Evolutionary conservation across 2,888 invertebrate genomes (phyloP), one percentile per base, ranked within the genome.

Genomic region (Drosophila merina): DNA sequence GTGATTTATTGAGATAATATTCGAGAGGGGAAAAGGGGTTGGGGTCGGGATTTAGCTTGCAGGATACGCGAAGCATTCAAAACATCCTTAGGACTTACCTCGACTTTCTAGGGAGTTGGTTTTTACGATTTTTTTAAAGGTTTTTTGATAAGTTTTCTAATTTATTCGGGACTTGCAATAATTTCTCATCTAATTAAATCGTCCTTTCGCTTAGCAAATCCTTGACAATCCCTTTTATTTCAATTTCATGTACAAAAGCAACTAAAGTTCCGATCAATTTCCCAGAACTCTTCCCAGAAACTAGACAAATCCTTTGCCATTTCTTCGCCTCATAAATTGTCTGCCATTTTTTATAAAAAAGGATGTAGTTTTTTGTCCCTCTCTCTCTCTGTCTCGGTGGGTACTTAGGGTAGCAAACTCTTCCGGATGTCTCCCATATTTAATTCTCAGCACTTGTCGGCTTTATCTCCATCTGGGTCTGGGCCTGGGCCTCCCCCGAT

Each of bases 1-100:
- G 14, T 62, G 62, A 62, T 62, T 62, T 62, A 62, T 62, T 62
- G 42, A 44, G 62, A 62, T 62, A 20, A 26, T 60, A 48, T 31
- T 59, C 20, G 30, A 36, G 3, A 26, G 58, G 26, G 42, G 4
- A 42, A 4, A 25, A 44, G 8, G 25, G 1, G 25, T 38, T 14
- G 25, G 4, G 38, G 5, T 38, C 2, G 2, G 20, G 20, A 2
- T 20, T 20, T 1, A 20, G 20, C 20, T 20, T 20, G 1, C 20
- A 20, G 20, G 20, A 20, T 20, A 20, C 20, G 20, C 33, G 4
- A 33, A 8, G 33, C 33, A 1, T 33, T 10, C n/a, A 33, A 33
- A 33, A 10, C 33, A 33, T 33, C n/a, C 33, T 4, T 1, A n/a
- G 42, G 30, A 42, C 20, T 20, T 51, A 38, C 26, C n/a, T 30